Evolutionary conservation across 1,140 invertebrate species (phyloP).

Genomic region (Calliopsis andreniformis): DNA sequence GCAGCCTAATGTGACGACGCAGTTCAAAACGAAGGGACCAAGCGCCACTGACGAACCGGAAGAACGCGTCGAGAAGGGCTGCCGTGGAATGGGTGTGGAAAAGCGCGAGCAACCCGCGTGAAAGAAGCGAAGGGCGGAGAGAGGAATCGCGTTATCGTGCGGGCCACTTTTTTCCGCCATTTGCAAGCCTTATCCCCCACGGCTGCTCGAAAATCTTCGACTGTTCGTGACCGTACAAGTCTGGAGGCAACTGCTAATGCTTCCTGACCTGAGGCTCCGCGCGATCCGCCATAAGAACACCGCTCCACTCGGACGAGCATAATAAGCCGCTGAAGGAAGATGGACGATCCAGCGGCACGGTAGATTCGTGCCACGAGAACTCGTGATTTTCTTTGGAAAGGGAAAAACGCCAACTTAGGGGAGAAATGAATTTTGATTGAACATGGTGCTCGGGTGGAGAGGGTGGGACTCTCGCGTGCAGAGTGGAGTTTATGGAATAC

Average conservation of each 20-base stretch:
- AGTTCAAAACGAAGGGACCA: slow-evolving; percentile 55
- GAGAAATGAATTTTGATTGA: slow-evolving; percentile 13
- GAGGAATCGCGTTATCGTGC: slow-evolving; percentile 62
- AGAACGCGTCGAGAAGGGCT: background rate
- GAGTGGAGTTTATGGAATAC: too few species aligned
- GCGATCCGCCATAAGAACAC: slow-evolving; percentile 43
- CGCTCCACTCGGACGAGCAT: slow-evolving; percentile 48
- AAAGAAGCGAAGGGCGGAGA: background rate
- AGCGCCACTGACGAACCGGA: background rate
- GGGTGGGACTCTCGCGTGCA: too few species aligned
- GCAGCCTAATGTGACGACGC: slow-evolving; percentile 67
- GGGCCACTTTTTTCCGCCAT: slow-evolving; percentile 71
- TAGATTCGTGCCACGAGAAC: slow-evolving; percentile 3
- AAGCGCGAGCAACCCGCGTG: too few species aligned
- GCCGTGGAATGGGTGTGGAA: too few species aligned
- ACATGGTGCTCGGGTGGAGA: background rate
- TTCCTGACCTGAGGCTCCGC: slow-evolving; percentile 44
- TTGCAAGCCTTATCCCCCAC: slow-evolving; percentile 64
- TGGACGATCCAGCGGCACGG: slow-evolving; percentile 47
- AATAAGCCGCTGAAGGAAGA: slow-evolving; percentile 55
- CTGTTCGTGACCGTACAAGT: slow-evolving; percentile 27
- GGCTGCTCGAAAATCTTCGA: slow-evolving; percentile 17
- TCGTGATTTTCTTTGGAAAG: too few species aligned
- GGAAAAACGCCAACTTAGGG: background rate
- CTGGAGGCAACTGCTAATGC: slow-evolving; percentile 43